These are phyloP conservation scores for Pocota personata DNA, from an alignment of 2,888 invertebrate species.

Conservation along the genomic window DNA sequence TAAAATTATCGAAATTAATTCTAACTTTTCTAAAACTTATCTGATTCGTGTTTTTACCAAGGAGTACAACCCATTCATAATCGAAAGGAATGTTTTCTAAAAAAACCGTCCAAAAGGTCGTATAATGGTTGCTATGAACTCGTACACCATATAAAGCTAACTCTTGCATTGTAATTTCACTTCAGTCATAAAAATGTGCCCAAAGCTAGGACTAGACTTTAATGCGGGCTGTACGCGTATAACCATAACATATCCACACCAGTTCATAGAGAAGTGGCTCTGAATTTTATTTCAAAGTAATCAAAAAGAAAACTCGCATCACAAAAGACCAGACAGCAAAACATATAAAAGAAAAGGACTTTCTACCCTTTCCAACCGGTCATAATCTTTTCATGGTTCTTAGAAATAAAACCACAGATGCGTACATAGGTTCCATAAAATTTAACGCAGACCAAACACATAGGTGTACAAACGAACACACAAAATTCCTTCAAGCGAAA, in stretches of 20 bases:
- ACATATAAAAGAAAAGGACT: constrained; percentile 16
- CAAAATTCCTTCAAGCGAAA: constrained; percentile 46
- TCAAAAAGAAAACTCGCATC: constrained; percentile 19
- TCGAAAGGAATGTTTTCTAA: no score
- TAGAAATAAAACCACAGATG: constrained; percentile 59
- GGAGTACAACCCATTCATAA: no score
- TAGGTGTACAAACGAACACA: background rate
- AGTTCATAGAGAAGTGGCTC: background rate
- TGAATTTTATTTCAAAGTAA: constrained; percentile 37
- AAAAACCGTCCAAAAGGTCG: no score
- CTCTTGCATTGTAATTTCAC: background rate
- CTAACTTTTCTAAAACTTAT: no score
- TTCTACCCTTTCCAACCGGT: background rate
- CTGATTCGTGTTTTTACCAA: no score
- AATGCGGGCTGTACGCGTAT: background rate
- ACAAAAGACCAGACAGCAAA: constrained; percentile 47
- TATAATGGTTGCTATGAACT: background rate
- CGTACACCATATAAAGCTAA: background rate
- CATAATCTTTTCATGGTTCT: constrained; percentile 33
- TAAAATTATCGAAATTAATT: no score
- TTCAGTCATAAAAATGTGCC: constrained; percentile 8
- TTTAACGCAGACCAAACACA: background rate
- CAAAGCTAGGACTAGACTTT: background rate
- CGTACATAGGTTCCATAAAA: constrained; percentile 39
- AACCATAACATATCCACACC: background rate